phyloP scores from a whole-genome alignment of 1,140 invertebrate genomes.

The Ruditapes philippinarum region DNA sequence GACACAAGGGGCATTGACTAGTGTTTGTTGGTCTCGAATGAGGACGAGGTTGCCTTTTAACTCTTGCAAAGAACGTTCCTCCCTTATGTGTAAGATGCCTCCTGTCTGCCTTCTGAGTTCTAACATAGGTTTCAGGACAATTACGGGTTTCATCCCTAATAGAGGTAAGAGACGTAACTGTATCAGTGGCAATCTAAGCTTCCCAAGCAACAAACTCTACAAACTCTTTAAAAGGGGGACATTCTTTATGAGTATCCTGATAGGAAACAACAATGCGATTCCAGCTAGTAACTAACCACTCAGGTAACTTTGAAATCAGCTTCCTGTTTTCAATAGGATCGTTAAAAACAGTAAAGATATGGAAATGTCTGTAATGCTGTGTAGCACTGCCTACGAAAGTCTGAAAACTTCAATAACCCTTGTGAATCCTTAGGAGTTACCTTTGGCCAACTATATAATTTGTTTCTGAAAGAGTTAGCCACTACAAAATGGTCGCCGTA shows the following conservation, averaged over 20 bases:
- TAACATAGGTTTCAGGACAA: no score
- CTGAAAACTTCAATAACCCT: constrained; percentile 53
- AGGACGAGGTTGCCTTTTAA: background rate
- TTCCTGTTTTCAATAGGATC: constrained; percentile 64
- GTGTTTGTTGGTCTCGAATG: background rate
- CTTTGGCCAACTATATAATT: no score
- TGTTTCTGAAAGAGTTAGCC: no score
- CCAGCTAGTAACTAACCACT: constrained; percentile 45
- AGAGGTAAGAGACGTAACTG: constrained; percentile 46
- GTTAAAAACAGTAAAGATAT: background rate
- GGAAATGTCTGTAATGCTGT: background rate
- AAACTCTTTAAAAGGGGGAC: constrained; percentile 50
- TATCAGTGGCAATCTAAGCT: constrained; percentile 60
- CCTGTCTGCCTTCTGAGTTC: no score
- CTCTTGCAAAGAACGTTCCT: no score
- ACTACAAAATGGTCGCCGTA: background rate
- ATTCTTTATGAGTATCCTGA: background rate
- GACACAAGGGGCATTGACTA: background rate
- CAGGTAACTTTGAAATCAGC: constrained; percentile 61
- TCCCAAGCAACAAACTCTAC: constrained; percentile 57
- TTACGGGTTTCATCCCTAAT: no score
- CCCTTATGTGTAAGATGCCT: no score
- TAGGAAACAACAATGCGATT: constrained; percentile 13
- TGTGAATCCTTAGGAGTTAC: background rate
- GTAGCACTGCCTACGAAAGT: constrained; percentile 43